Evolutionary conservation across 2,888 invertebrate species (phyloP).

Genomic region (Liposcelis brunnea): DNA sequence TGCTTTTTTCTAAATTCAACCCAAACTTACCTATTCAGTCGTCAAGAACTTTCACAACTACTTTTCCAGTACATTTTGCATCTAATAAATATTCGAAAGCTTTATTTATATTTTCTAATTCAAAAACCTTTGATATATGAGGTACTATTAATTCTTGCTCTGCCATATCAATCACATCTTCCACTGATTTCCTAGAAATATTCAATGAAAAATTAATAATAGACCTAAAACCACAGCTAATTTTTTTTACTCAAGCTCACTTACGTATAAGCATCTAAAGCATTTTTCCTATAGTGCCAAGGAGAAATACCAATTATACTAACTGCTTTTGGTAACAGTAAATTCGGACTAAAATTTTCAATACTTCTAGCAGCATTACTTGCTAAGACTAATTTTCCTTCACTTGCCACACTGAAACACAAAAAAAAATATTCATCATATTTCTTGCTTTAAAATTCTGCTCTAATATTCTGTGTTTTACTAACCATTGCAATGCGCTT

Average conservation of each 20-base stretch:
- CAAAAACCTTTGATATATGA: conserved; percentile 34
- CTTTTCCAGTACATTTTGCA: conserved; percentile 42
- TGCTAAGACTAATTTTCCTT: conserved; percentile 33
- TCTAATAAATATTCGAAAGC: conserved; percentile 38
- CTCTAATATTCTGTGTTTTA: conserved; percentile 21
- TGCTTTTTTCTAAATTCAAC: no score
- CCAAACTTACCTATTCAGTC: no score
- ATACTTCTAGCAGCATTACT: conserved; percentile 34
- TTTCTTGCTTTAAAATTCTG: conserved; percentile 12
- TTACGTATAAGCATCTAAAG: conserved; percentile 35
- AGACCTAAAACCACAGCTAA: neutral
- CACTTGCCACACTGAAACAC: conserved; percentile 32
- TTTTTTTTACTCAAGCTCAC: conserved; percentile 12
- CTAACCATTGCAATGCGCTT: conserved; percentile 38
- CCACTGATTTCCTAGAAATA: conserved; percentile 30
- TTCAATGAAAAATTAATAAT: conserved; percentile 14
- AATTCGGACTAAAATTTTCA: conserved; percentile 27
- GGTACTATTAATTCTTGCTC: conserved; percentile 43
- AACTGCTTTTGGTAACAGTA: conserved; percentile 27
- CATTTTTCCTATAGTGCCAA: conserved; percentile 30
- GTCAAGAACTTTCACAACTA: conserved; percentile 24
- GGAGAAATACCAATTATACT: conserved; percentile 34
- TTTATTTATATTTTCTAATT: conserved; percentile 38
- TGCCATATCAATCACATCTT: conserved; percentile 40
- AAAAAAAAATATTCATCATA: conserved; percentile 12